Conservation (phyloP, 2,113 vertebrate species). For the Suncus etruscus region DNA sequence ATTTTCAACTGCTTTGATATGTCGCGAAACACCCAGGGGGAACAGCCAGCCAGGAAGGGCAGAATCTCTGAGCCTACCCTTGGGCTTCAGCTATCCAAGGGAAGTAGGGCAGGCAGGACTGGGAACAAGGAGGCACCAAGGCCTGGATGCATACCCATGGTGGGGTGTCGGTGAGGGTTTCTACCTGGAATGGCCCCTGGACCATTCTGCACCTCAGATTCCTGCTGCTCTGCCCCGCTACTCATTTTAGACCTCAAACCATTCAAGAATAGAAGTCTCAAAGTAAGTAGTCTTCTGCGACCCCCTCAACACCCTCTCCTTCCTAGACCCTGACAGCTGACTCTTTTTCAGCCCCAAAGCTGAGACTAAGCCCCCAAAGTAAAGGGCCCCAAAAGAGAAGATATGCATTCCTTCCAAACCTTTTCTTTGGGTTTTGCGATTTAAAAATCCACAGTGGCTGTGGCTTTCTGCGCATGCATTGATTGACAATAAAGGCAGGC, state of each 20-base stretch:
- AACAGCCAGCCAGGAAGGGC: not conserved
- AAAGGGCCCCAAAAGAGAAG: constrained; percentile 52
- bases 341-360: constrained; percentile 27
- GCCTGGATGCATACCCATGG: not conserved
- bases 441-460: constrained; percentile 79
- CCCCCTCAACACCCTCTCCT: not conserved
- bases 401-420: constrained; percentile 78
- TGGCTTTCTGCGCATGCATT: constrained; percentile 85
- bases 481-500: constrained; percentile 89
- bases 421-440: constrained; percentile 73
- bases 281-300: not conserved
- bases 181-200: not conserved
- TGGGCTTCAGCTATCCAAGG: constrained; percentile 20
- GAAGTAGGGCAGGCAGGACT: not conserved
- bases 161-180: not conserved
- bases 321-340: not conserved
- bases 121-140: constrained; percentile 19
- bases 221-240: not conserved
- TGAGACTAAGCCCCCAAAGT: constrained; percentile 19
- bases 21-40: constrained; percentile 35
- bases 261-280: not conserved
- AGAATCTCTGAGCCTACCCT: not conserved
- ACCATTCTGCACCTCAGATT: not conserved
- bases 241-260: not conserved
- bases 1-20: constrained; percentile 65